Percentiles rank a stretch among this genome's conserved stretches.
Evolutionary conservation across 1,140 invertebrate species (phyloP).

Genomic region (Drosophila asahinai): DNA sequence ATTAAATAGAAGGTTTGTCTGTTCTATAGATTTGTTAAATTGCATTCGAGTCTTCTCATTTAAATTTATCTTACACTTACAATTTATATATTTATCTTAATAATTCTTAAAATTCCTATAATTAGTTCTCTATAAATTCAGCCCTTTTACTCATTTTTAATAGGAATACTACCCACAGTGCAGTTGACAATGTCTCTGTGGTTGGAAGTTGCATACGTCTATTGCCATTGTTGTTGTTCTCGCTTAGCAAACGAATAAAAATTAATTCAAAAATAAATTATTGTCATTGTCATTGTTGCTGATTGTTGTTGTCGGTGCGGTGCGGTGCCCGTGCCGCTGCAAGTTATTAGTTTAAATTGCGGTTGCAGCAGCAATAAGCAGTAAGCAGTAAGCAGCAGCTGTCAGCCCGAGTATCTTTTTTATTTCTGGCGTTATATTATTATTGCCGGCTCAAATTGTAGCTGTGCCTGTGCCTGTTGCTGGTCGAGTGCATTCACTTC

Average conservation of each 20-base stretch:
- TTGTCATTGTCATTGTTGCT: constrained; percentile 74
- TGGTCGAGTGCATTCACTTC: constrained; percentile 69
- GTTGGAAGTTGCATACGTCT: constrained; percentile 57
- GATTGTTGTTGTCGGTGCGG: constrained; percentile 20
- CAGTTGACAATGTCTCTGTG: constrained; percentile 39
- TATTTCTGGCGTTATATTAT: constrained; percentile 42
- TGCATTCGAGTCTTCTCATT: too few relatives aligned
- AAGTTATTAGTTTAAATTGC: constrained; percentile 80
- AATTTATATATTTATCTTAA: too few relatives aligned
- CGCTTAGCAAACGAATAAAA: constrained; percentile 72
- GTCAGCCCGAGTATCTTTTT: constrained; percentile 45
- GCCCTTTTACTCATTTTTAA: not conserved
- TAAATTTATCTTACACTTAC: too few relatives aligned
- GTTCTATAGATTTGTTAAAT: too few relatives aligned
- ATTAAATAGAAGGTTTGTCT: too few relatives aligned
- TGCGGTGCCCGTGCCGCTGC: constrained; percentile 38
- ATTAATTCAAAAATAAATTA: constrained; percentile 81
- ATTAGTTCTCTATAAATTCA: not conserved
- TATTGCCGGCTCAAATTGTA: constrained; percentile 55
- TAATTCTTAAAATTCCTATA: not conserved
- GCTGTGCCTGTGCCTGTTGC: constrained; percentile 16
- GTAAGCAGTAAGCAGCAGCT: constrained; percentile 16
- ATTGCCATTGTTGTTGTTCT: constrained; percentile 37
- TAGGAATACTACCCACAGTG: not conserved
- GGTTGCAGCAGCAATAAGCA: constrained; percentile 55